phyloP scores from a whole-genome alignment of 2,797 vertebrate species.

The Myotis daubentonii region DNA sequence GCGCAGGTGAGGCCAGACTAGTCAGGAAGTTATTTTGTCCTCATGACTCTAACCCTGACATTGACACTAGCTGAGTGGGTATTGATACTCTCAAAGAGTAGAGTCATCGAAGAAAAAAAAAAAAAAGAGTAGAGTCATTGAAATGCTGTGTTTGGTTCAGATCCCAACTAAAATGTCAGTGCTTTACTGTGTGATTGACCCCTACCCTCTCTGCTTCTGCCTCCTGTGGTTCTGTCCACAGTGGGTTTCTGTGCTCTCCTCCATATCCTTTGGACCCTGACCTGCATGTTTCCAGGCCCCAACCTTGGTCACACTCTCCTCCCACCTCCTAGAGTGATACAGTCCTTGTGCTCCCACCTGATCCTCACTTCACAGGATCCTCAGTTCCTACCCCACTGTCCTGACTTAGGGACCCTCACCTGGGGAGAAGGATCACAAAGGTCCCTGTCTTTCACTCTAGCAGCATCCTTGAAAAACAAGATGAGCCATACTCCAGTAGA shows the following conservation, averaged over 20 bases:
- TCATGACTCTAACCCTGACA: too few species aligned
- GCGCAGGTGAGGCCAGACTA: too few species aligned
- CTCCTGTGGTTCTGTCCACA: too few species aligned
- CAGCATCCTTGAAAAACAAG: neutral
- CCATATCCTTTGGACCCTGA: too few species aligned
- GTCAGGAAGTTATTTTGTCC: too few species aligned
- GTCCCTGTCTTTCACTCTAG: neutral
- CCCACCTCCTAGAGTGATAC: too few species aligned
- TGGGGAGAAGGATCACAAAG: neutral
- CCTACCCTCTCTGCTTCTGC: neutral
- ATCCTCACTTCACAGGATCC: neutral
- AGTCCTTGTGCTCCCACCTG: neutral
- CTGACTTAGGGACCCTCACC: neutral
- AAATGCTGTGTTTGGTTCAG: neutral
- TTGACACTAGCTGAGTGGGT: neutral
- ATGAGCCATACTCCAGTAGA: neutral
- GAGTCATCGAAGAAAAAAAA: too few species aligned
- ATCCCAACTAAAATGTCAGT: neutral
- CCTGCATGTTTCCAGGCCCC: neutral
- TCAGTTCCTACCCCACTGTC: rapidly evolving
- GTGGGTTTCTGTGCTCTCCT: too few species aligned
- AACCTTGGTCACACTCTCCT: neutral
- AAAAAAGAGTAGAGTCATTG: neutral
- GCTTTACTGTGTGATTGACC: neutral
- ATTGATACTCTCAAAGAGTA: neutral